A percentile compares a stretch with the other conserved stretches of the same genome.
phyloP scores from a whole-genome alignment of 2,888 invertebrate genomes.

The Morpho achilles region DNA sequence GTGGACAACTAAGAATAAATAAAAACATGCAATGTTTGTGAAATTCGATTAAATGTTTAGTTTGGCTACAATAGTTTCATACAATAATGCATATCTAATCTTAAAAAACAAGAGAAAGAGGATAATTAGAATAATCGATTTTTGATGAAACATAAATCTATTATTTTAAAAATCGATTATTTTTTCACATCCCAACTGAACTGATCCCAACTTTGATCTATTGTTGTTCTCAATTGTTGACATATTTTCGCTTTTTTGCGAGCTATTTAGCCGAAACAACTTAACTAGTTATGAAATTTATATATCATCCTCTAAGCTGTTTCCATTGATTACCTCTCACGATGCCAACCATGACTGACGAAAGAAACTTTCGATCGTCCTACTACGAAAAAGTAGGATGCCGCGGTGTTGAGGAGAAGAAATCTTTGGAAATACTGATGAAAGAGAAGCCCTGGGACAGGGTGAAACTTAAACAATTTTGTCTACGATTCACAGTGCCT shows the following conservation, averaged over 20 bases:
- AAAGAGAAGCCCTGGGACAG: constrained; percentile 91
- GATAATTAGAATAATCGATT: too few species aligned
- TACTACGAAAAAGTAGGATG: constrained; percentile 94
- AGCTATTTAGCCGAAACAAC: neutral
- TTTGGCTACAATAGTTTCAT: too few species aligned
- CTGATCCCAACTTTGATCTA: too few species aligned
- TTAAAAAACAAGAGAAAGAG: too few species aligned
- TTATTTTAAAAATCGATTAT: too few species aligned
- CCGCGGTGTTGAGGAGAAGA: constrained; percentile 93
- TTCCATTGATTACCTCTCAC: constrained; percentile 9
- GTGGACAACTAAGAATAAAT: too few species aligned
- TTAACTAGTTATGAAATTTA: neutral
- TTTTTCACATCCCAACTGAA: too few species aligned
- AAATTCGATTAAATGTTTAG: too few species aligned
- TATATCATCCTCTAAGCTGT: constrained; percentile 1
- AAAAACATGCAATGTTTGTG: too few species aligned
- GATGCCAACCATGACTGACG: constrained; percentile 74
- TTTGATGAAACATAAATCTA: too few species aligned
- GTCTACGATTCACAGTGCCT: constrained; percentile 90
- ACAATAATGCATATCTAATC: too few species aligned
- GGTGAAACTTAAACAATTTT: constrained; percentile 90
- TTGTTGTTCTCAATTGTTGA: neutral
- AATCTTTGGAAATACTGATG: constrained; percentile 91
- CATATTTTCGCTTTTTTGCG: neutral
- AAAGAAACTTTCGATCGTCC: constrained; percentile 89